A percentile compares a stretch with the other conserved stretches of the same genome.
These are phyloP conservation scores for Desmophyllum pertusum DNA, from an alignment of 92 coral and sea anemone genomes.

Conservation along the genomic window DNA sequence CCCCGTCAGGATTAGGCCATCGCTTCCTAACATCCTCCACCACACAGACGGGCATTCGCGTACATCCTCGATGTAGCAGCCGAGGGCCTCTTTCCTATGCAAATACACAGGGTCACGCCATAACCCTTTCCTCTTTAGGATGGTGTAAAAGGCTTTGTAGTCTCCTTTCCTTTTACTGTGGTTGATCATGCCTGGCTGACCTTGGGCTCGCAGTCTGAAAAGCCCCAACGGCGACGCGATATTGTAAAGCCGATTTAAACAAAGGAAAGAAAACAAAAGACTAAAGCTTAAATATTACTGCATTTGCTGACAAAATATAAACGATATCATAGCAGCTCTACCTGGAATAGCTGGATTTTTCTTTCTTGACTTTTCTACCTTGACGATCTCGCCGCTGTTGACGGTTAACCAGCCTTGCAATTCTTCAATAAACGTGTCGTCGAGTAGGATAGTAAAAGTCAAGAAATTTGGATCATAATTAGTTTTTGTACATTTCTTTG, in stretches of 20 bases:
- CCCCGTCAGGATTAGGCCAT: slow-evolving; percentile 41
- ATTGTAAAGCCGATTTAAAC: background rate
- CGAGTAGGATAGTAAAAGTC: background rate
- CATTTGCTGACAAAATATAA: background rate
- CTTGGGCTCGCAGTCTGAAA: background rate
- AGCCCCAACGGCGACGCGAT: background rate
- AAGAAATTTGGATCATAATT: too few species aligned
- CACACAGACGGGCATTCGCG: slow-evolving; percentile 45
- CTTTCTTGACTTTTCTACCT: background rate
- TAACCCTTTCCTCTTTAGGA: slow-evolving; percentile 12
- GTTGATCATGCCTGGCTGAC: background rate
- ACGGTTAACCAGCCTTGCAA: slow-evolving; percentile 18
- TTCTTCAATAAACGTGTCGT: slow-evolving; percentile 14
- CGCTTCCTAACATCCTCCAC: slow-evolving; percentile 32
- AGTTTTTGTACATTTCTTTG: background rate
- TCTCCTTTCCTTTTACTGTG: background rate
- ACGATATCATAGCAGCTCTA: background rate
- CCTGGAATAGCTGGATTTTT: background rate
- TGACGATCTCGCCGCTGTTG: background rate
- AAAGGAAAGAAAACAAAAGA: background rate
- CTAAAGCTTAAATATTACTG: background rate
- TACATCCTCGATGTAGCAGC: slow-evolving; percentile 43
- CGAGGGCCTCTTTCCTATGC: slow-evolving; percentile 33
- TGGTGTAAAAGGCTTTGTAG: background rate
- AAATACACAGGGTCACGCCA: slow-evolving; percentile 39